Base-by-base conservation (phyloP, 2,797 vertebrate genomes). In the Limosa lapponica region DNA sequence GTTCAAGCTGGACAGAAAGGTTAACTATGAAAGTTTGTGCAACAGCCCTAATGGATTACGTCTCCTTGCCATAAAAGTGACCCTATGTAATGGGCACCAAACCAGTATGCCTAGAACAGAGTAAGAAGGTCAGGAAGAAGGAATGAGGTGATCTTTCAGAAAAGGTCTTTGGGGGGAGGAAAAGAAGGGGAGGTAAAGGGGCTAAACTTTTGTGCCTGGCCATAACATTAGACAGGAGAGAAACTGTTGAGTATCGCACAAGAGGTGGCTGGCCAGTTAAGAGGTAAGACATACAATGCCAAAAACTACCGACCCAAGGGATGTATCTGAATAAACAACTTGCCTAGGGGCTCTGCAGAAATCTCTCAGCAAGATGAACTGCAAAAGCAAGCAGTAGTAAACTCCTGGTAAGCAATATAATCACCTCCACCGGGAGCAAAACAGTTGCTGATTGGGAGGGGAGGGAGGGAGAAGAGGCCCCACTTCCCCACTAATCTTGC, bases 131-230 rank as follows among this genome's bases (percentile, higher is more conserved):
- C 62, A 69, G 49, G 27, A 91, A 73, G 48, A 73, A 66, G 9
- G 32, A 67, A 90, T 57, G 70, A 73, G 9, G 15, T 8, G 2
- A 77, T 54, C 16, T 66, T 84, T 36, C 24, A 52, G 28, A 34
- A 93, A 92, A 74, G 2, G 32, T 64, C 32, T 59, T 0, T 1
- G 1, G 3, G 13, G 2, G 2, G 20, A 4, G 24, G 8, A 36
- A 16, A 67, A 49, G 37, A 87, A 69, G 12, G 8, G 12, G 11
- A 70, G 22, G 51, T 28, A 75, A 13, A 70, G 8, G 11, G 43
- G 20, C 11, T 37, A 55, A 19, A 73, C 48, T 89, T 75, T 78
- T 87, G 34, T 64, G 41, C 14, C 39, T 43, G 28, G 43, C 16
- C 11, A 5, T 66, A 89, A 36, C 7, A 27, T 41, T 5, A 43